phyloP scores from a whole-genome alignment of 1,140 invertebrate genomes.

The Conus betulinus region DNA sequence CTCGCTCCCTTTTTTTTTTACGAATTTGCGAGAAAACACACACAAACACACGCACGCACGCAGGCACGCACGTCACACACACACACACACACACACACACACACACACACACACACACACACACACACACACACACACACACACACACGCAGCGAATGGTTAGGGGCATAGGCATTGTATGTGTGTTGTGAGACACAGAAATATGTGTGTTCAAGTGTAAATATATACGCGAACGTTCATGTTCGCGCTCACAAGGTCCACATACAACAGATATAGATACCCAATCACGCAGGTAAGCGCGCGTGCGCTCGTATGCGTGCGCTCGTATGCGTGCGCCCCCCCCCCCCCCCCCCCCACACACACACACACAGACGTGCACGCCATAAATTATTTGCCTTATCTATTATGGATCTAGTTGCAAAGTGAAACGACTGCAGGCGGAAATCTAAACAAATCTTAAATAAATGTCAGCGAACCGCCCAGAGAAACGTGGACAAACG shows the following conservation, averaged over 20 bases:
- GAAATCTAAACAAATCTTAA: no score
- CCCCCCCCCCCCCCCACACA: no score
- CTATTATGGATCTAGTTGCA: no score
- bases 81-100: neutral
- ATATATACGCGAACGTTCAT: neutral
- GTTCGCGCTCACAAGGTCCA: neutral
- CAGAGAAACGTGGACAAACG: no score
- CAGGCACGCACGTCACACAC: neutral
- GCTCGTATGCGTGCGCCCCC: no score
- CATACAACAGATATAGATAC: no score
- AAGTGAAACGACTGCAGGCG: no score
- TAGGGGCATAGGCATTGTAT: neutral
- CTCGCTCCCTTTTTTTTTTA: no score
- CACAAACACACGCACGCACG: neutral
- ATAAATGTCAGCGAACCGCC: no score
- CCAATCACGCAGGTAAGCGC: neutral
- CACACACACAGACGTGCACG: neutral
- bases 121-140: constrained; percentile 3
- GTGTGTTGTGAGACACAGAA: neutral
- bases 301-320: neutral
- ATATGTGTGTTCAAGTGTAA: neutral
- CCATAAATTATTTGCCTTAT: neutral
- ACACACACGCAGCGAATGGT: neutral
- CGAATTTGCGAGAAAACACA: neutral
- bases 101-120: constrained; percentile 4